phyloP scores from a whole-genome alignment of 2,888 invertebrate species.

The Tryphoninae sp. region DNA sequence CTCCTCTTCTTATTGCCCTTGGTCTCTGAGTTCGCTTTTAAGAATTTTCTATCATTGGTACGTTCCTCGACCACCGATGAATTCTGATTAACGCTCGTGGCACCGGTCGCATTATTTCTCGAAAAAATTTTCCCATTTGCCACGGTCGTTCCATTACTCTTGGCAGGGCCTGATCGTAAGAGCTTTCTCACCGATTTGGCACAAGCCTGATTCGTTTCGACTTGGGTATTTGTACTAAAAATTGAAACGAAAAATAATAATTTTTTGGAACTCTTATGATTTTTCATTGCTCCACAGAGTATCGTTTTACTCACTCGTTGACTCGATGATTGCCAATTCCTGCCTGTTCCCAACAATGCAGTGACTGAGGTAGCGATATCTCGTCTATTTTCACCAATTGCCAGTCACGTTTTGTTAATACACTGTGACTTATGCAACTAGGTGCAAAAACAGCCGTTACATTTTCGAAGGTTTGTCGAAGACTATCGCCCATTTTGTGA shows the following conservation, averaged over 20 bases:
- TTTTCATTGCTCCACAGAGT: too few species aligned
- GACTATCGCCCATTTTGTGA: slow-evolving; percentile 93
- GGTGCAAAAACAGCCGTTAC: slow-evolving; percentile 96
- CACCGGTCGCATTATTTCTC: slow-evolving; percentile 66
- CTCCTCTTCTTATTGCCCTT: slow-evolving; percentile 74
- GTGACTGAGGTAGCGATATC: slow-evolving; percentile 91
- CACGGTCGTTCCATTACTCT: slow-evolving; percentile 74
- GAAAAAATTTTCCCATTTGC: slow-evolving; percentile 44
- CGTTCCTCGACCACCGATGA: slow-evolving; percentile 60
- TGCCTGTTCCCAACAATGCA: slow-evolving; percentile 93
- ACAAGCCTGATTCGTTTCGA: slow-evolving; percentile 76
- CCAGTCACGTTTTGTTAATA: slow-evolving; percentile 94
- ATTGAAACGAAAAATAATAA: too few species aligned
- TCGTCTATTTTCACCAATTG: slow-evolving; percentile 92
- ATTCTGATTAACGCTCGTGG: slow-evolving; percentile 68
- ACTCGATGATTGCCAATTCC: slow-evolving; percentile 69
- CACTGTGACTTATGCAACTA: slow-evolving; percentile 95
- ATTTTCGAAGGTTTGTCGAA: slow-evolving; percentile 90
- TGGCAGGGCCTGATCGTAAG: slow-evolving; percentile 72
- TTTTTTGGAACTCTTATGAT: not conserved
- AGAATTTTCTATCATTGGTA: slow-evolving; percentile 57
- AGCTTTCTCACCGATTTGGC: slow-evolving; percentile 73
- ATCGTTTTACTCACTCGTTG: slow-evolving; percentile 64
- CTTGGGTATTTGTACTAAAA: slow-evolving; percentile 72
- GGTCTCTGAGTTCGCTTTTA: slow-evolving; percentile 71